Evolutionary conservation across 2,888 invertebrate genomes (phyloP).

Genomic region (Dorcus parallelipipedus): DNA sequence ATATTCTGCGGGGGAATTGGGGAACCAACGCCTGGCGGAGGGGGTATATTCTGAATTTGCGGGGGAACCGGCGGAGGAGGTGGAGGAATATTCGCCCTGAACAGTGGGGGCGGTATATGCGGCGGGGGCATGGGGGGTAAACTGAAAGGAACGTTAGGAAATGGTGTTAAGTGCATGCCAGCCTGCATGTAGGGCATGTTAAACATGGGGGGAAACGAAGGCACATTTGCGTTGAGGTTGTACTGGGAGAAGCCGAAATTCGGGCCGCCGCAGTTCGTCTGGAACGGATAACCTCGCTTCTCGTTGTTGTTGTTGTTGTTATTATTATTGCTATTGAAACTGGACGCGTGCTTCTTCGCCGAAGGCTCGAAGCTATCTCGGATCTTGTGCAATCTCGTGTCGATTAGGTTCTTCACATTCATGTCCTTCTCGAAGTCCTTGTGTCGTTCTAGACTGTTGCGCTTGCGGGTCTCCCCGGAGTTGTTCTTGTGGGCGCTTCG

Average conservation of each 20-base stretch:
- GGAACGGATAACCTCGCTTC: conserved; percentile 15
- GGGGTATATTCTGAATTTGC: background rate
- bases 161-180: conserved; percentile 9
- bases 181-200: conserved; percentile 7
- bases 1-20: conserved; percentile 13
- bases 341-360: conserved; percentile 16
- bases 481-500: conserved; percentile 29
- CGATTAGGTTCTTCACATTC: conserved; percentile 48
- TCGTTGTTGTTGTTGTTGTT: conserved; percentile 5
- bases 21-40: conserved; percentile 3
- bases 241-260: conserved; percentile 9
- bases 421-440: conserved; percentile 42
- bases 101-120: background rate
- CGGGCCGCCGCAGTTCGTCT: conserved; percentile 4
- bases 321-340: conserved; percentile 2
- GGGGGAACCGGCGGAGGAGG: conserved; percentile 14
- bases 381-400: conserved; percentile 27
- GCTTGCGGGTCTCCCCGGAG: conserved; percentile 34
- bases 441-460: conserved; percentile 37
- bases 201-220: conserved; percentile 16
- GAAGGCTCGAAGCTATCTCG: conserved; percentile 25
- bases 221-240: conserved; percentile 14
- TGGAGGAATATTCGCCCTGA: background rate
- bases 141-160: background rate
- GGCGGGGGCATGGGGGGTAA: background rate